Conservation (phyloP, 2,113 vertebrate genomes). For the Otocyon megalotis region DNA sequence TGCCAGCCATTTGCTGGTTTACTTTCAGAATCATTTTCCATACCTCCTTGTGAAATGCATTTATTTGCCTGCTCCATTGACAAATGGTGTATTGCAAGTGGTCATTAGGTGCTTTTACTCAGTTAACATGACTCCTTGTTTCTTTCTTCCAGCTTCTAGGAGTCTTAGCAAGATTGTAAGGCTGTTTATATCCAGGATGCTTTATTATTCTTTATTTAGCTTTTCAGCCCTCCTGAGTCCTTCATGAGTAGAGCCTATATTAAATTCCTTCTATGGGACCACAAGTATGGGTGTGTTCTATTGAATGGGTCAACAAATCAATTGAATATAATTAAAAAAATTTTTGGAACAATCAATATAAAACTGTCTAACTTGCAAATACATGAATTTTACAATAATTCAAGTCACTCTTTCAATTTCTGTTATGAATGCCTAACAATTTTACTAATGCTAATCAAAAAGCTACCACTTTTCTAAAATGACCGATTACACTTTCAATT, state of each 20-base stretch:
- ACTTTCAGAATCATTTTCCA: background rate
- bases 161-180: background rate
- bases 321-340: background rate
- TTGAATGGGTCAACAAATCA: background rate
- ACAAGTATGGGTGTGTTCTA: rapidly evolving
- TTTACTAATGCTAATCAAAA: background rate
- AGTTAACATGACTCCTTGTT: too few species aligned
- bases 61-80: background rate
- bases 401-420: background rate
- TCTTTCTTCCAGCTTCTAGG: background rate
- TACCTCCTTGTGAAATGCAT: background rate
- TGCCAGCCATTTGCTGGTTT: background rate
- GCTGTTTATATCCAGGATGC: rapidly evolving
- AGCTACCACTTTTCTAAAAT: background rate
- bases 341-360: background rate
- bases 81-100: background rate
- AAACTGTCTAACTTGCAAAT: background rate
- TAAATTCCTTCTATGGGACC: background rate
- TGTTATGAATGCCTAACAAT: too few species aligned
- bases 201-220: background rate
- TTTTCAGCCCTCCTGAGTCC: background rate
- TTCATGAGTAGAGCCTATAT: background rate
- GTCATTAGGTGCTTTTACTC: background rate
- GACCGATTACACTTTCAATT: rapidly evolving
- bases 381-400: background rate